Evolutionary conservation across 2,113 vertebrate species (phyloP).

Genomic region (Spea multiplicata): DNA sequence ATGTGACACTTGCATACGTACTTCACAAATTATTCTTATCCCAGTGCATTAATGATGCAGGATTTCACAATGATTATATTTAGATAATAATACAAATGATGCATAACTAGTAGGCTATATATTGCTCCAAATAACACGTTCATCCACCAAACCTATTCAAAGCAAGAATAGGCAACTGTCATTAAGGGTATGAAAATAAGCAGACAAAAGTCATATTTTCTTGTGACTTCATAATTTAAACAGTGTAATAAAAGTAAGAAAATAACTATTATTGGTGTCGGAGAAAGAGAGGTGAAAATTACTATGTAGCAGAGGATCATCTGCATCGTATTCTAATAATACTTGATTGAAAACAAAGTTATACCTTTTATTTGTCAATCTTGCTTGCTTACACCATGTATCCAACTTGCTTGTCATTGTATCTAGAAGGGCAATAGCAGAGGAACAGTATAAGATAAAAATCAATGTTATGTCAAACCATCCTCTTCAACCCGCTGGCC

Average conservation of each 20-base stretch:
- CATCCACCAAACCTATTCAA: not conserved
- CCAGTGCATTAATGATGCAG: not conserved
- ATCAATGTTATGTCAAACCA: slow-evolving; percentile 50
- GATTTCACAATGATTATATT: not conserved
- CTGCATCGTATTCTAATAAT: slow-evolving; percentile 72
- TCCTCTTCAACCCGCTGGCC: slow-evolving; percentile 52
- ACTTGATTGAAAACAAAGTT: slow-evolving; percentile 61
- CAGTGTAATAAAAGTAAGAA: slow-evolving; percentile 63
- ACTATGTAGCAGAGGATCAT: slow-evolving; percentile 53
- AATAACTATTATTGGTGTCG: slow-evolving; percentile 67
- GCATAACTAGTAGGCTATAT: too few relatives aligned
- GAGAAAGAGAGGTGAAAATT: slow-evolving; percentile 72
- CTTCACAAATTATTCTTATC: slow-evolving; percentile 1
- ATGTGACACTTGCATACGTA: not conserved
- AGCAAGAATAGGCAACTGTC: not conserved
- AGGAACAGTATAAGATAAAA: slow-evolving; percentile 36
- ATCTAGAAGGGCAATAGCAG: slow-evolving; percentile 39
- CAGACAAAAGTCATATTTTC: slow-evolving; percentile 63
- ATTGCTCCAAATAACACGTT: too few relatives aligned
- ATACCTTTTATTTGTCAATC: slow-evolving; percentile 61
- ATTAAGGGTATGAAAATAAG: slow-evolving; percentile 57
- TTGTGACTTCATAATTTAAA: slow-evolving; percentile 71
- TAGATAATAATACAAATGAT: too few relatives aligned
- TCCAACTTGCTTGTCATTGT: slow-evolving; percentile 50
- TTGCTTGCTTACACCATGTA: slow-evolving; percentile 53